Percentiles rank a stretch among this genome's conserved stretches.
These are phyloP conservation scores for Dipodomys spectabilis DNA, from an alignment of 2,113 vertebrate species.

Conservation along the genomic window DNA sequence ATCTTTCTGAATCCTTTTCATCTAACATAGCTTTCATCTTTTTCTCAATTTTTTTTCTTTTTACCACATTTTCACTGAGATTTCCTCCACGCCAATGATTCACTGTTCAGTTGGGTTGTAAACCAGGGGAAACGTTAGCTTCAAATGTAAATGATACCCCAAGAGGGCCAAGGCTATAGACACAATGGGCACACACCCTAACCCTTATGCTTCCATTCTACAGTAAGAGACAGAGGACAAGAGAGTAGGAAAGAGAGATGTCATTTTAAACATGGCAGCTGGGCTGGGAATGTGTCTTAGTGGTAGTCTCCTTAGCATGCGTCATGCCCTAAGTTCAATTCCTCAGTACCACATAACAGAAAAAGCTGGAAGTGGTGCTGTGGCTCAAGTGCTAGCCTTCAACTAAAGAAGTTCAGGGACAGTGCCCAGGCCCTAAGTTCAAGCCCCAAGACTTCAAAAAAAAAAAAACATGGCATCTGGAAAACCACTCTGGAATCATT, in stretches of 20 bases:
- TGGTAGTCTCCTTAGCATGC: too few relatives aligned
- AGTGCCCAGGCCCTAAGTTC: too few relatives aligned
- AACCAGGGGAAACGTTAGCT: background rate
- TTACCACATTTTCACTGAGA: background rate
- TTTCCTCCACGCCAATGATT: background rate
- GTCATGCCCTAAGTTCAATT: too few relatives aligned
- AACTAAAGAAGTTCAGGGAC: too few relatives aligned
- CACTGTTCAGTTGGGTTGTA: background rate
- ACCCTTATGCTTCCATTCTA: background rate
- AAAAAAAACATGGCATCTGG: background rate
- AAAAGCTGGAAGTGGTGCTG: too few relatives aligned
- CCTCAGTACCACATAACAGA: too few relatives aligned
- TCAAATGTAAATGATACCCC: background rate
- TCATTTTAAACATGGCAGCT: background rate
- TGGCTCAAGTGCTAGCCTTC: too few relatives aligned
- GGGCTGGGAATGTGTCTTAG: too few relatives aligned
- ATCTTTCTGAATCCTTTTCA: background rate
- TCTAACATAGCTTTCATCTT: background rate
- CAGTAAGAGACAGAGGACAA: background rate
- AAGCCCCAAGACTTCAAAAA: too few relatives aligned
- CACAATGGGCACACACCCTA: background rate
- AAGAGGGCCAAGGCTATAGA: background rate
- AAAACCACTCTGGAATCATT: background rate
- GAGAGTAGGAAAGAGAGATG: background rate
- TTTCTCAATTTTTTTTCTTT: background rate